A percentile compares a stretch with the other conserved stretches of the same genome.
Evolutionary conservation across 2,113 vertebrate species (phyloP).

Genomic region (Pagrus major): DNA sequence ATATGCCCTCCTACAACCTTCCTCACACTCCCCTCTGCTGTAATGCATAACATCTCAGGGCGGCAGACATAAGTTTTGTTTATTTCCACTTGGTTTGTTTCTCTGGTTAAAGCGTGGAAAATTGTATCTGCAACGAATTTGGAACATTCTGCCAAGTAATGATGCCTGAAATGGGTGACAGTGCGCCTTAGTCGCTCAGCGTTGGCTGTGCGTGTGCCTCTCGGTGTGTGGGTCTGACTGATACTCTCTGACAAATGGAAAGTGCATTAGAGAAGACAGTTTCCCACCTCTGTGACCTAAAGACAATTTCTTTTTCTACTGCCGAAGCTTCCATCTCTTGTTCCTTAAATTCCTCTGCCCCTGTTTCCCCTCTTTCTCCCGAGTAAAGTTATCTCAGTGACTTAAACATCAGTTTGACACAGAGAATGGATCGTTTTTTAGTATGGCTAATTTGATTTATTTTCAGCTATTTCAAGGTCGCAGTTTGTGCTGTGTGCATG

Average conservation of each 20-base stretch:
- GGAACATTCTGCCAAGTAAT: conserved; percentile 65
- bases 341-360: conserved; percentile 23
- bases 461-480: neutral
- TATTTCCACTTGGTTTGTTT: conserved; percentile 54
- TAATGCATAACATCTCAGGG: conserved; percentile 29
- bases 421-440: neutral
- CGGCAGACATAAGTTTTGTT: conserved; percentile 51
- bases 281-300: conserved; percentile 59
- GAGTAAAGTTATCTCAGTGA: conserved; percentile 28
- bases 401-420: conserved; percentile 1
- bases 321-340: conserved; percentile 6
- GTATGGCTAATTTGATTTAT: neutral
- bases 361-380: neutral
- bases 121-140: conserved; percentile 63
- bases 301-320: conserved; percentile 47
- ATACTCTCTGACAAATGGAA: conserved; percentile 70
- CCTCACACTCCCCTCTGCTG: conserved; percentile 25
- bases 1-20: conserved; percentile 2
- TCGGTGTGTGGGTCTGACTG: conserved; percentile 38
- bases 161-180: conserved; percentile 67
- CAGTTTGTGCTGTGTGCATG: neutral
- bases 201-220: conserved; percentile 24
- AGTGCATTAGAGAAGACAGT: conserved; percentile 68
- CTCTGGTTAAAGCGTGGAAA: conserved; percentile 53
- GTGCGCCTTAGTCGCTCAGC: conserved; percentile 27